Evolutionary conservation across 2,113 vertebrate species (phyloP).

Genomic region (Paratilapia polleni): DNA sequence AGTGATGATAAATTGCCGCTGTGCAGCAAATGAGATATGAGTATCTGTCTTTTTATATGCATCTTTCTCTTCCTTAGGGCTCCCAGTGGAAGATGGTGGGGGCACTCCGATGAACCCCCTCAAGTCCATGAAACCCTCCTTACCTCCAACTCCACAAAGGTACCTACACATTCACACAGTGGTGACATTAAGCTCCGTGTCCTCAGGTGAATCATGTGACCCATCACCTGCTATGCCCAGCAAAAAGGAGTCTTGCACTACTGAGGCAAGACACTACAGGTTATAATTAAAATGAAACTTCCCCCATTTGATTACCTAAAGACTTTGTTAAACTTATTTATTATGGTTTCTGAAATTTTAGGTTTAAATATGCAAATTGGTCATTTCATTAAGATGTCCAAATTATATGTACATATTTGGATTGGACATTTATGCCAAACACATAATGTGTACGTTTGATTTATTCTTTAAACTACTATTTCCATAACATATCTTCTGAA

Average conservation of each 20-base stretch:
- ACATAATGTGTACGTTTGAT: neutral
- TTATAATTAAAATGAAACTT: neutral
- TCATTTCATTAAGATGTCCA: neutral
- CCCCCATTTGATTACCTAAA: neutral
- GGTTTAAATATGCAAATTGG: neutral
- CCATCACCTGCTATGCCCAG: slow-evolving; percentile 14
- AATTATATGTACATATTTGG: neutral
- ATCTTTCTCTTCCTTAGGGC: slow-evolving; percentile 57
- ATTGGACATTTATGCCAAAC: no score
- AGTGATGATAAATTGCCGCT: slow-evolving; percentile 62
- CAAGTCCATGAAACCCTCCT: slow-evolving; percentile 95
- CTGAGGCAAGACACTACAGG: neutral
- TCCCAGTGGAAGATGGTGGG: slow-evolving; percentile 72
- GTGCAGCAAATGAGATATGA: slow-evolving; percentile 53
- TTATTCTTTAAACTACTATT: neutral
- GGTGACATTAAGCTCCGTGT: slow-evolving; percentile 5
- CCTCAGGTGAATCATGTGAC: slow-evolving; percentile 38
- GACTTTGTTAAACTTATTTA: neutral
- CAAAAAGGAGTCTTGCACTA: neutral
- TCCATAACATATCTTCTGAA: neutral
- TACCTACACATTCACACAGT: slow-evolving; percentile 70
- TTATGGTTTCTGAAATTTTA: neutral
- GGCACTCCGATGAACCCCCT: slow-evolving; percentile 89
- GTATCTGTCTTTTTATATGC: slow-evolving; percentile 30
- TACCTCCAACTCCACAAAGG: slow-evolving; percentile 94